These are phyloP conservation scores for Allygus modestus DNA, from an alignment of 2,888 invertebrate genomes.

Conservation along the genomic window DNA sequence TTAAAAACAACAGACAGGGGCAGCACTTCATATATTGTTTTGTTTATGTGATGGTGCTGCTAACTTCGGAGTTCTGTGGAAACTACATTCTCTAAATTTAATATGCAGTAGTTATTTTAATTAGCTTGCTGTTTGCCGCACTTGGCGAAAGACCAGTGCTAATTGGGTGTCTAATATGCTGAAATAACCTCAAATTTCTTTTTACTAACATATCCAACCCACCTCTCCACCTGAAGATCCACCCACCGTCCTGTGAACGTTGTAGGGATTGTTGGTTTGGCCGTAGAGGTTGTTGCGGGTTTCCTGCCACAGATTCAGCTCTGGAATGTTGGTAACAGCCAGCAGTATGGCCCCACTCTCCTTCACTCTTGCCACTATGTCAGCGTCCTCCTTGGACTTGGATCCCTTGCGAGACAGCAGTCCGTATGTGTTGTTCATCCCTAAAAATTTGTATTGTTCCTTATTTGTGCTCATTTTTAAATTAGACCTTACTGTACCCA, in stretches of 20 bases:
- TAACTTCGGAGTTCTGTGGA: no score
- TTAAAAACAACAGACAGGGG: no score
- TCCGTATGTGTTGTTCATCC: constrained; percentile 83
- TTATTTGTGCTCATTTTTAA: no score
- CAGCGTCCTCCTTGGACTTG: constrained; percentile 86
- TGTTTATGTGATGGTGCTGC: no score
- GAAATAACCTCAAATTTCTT: no score
- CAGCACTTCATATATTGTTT: no score
- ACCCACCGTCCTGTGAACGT: constrained; percentile 89
- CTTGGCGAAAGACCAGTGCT: no score
- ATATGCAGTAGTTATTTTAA: no score
- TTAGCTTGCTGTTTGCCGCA: no score
- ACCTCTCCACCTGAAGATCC: constrained; percentile 95
- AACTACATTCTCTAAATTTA: no score
- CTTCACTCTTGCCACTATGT: constrained; percentile 84
- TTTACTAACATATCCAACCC: no score
- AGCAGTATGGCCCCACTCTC: constrained; percentile 91
- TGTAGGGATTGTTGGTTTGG: constrained; percentile 94
- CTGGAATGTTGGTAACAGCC: constrained; percentile 95
- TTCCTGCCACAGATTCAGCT: constrained; percentile 96
- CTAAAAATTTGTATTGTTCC: constrained; percentile 66
- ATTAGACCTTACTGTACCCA: constrained; percentile 40
- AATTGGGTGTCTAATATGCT: no score
- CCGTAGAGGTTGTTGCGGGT: constrained; percentile 93
- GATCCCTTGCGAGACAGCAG: constrained; percentile 79